Evolutionary conservation across 2,888 invertebrate genomes (phyloP).

Genomic region (Achlya flavicornis): DNA sequence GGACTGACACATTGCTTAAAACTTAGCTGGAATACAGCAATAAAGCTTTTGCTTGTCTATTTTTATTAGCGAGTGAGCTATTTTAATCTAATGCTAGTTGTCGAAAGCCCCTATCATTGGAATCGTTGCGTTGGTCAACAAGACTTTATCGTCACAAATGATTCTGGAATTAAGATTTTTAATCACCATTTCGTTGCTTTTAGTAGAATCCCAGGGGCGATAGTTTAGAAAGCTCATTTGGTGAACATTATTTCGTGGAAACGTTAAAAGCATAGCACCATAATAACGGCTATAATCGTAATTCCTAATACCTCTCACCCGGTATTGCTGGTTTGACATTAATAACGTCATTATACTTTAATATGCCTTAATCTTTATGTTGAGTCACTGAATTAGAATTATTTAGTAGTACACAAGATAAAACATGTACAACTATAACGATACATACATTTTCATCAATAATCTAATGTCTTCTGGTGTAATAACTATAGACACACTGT

Average conservation of each 20-base stretch:
- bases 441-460: no score
- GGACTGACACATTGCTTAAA: constrained; percentile 36
- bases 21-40: constrained; percentile 9
- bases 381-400: constrained; percentile 14
- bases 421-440: not conserved
- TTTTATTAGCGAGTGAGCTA: not conserved
- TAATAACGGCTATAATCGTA: constrained; percentile 20
- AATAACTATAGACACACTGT: not conserved
- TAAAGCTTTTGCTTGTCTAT: not conserved
- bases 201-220: not conserved
- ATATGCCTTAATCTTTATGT: constrained; percentile 17
- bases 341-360: constrained; percentile 38
- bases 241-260: not conserved
- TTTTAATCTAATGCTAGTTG: constrained; percentile 12
- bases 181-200: constrained; percentile 4
- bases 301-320: constrained; percentile 15
- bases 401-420: constrained; percentile 18
- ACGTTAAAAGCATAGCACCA: constrained; percentile 14
- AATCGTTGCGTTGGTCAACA: not conserved
- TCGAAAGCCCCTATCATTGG: constrained; percentile 10
- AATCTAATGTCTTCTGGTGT: no score
- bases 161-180: not conserved
- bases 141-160: not conserved
- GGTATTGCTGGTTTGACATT: constrained; percentile 26
- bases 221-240: constrained; percentile 9